Percentiles rank a stretch among this genome's conserved stretches.
These are phyloP conservation scores for Trididemnum nubilum DNA, from an alignment of 23 tunicate species.

Conservation along the genomic window DNA sequence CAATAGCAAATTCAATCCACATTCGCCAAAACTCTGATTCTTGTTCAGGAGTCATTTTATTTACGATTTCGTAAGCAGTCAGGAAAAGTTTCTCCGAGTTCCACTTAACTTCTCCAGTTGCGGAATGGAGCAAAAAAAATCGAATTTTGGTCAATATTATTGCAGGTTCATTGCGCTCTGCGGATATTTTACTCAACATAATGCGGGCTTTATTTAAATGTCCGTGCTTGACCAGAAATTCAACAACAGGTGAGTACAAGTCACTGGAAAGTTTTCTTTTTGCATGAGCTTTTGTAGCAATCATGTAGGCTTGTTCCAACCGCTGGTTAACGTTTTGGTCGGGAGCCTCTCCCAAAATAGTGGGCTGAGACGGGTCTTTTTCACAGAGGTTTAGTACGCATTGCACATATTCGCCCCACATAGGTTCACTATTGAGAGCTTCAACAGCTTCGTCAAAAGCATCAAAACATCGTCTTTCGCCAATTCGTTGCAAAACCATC, in stretches of 20 bases:
- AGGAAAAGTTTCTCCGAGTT: constrained; percentile 10
- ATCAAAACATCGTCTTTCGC: constrained; percentile 31
- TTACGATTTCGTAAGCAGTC: background rate
- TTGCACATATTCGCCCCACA: constrained; percentile 76
- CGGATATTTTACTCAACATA: constrained; percentile 26
- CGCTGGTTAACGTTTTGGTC: background rate
- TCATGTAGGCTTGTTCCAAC: background rate
- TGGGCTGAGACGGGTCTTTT: background rate
- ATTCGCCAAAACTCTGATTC: constrained; percentile 39
- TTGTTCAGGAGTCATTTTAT: background rate
- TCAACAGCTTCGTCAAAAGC: constrained; percentile 66
- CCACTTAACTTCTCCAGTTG: background rate
- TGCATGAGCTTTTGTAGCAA: constrained; percentile 14
- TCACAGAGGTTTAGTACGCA: constrained; percentile 4
- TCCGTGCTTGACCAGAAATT: constrained; percentile 14
- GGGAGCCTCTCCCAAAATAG: background rate
- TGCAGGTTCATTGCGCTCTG: background rate
- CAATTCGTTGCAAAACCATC: background rate
- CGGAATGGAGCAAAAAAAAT: background rate
- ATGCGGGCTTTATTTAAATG: constrained; percentile 15
- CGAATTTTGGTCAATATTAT: constrained; percentile 23
- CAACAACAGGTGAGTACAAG: constrained; percentile 26
- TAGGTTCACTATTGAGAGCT: constrained; percentile 45
- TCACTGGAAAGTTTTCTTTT: constrained; percentile 15
- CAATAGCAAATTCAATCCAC: constrained; percentile 52